Evolutionary conservation across 2,888 invertebrate species (phyloP).

Genomic region (Tuberolachnus salignus): DNA sequence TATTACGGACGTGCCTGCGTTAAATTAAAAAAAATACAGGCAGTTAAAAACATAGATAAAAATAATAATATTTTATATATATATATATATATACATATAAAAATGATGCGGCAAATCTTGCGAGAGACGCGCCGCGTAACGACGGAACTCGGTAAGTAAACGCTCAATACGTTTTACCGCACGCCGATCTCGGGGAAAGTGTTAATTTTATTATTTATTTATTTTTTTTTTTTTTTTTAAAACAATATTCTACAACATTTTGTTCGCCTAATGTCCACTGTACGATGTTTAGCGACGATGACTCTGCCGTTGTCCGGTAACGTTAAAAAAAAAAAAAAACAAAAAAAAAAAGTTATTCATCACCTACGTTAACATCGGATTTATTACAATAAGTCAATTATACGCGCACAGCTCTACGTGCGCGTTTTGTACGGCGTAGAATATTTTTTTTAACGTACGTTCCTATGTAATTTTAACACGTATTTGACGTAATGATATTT

Average conservation of each 20-base stretch:
- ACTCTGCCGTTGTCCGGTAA: no score
- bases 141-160: neutral
- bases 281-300: neutral
- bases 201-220: neutral
- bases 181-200: neutral
- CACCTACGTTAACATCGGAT: no score
- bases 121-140: conserved; percentile 5
- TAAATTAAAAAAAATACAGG: neutral
- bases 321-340: neutral
- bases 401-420: no score
- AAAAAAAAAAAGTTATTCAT: no score
- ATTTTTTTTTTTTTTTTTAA: neutral
- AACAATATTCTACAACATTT: neutral
- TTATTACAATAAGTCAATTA: no score
- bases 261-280: neutral
- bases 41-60: no score
- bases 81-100: neutral
- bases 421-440: no score
- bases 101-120: neutral
- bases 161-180: neutral
- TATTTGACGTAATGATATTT: no score
- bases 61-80: neutral
- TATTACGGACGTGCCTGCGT: neutral
- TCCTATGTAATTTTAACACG: no score
- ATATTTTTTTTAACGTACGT: no score